Base-by-base conservation (phyloP, 2,797 vertebrate genomes). In the Lepilemur ruficaudatus region DNA sequence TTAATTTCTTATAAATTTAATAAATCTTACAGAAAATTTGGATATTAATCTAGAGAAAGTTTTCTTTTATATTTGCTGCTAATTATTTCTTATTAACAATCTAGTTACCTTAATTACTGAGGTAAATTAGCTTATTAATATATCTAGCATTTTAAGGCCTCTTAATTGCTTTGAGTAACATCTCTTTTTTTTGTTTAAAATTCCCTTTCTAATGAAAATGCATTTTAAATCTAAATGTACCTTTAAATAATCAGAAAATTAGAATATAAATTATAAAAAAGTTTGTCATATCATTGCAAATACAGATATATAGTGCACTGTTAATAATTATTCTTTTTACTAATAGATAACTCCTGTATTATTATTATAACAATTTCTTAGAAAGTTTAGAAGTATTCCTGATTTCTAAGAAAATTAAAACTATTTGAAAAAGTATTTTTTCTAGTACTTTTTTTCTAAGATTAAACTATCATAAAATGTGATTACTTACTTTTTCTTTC, bases 401-500 rank as follows among this genome's bases (percentile, higher is more conserved):
- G 57, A 63, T 96, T 93, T 88, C 17, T 20, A 14, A 55, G 69
- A 94, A 84, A 5, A 63, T 86, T 43, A 91, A 57, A 89, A 65
- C 96, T 90, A 86, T 94, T 28, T 83, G 32, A 87, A 88, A 96
- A 92, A 79, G 35, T 0, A 52, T 96, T 95, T 94, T 94, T 93
- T 84, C 5, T 81, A 69, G 4, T 5, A 78, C 12, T 69, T 30
- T 15, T 86, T 96, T 88, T 96, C 94, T 85, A 67, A 81, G 70
- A 91, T 96, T 97, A 92, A 97, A 93, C 13, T 92, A 57, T 18
- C 61, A 28, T 48, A 84, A 93, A 88, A 97, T 87, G 2, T 61
- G 95, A 89, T 67, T 52, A 70, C 63, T 23, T 96, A 0, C 63
- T 81, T 98, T 96, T 97, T 96, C 43, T 97, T 89, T 41, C 73